These are phyloP conservation scores for Drosophila melanica DNA, from an alignment of 1,140 invertebrate genomes.

Conservation along the genomic window DNA sequence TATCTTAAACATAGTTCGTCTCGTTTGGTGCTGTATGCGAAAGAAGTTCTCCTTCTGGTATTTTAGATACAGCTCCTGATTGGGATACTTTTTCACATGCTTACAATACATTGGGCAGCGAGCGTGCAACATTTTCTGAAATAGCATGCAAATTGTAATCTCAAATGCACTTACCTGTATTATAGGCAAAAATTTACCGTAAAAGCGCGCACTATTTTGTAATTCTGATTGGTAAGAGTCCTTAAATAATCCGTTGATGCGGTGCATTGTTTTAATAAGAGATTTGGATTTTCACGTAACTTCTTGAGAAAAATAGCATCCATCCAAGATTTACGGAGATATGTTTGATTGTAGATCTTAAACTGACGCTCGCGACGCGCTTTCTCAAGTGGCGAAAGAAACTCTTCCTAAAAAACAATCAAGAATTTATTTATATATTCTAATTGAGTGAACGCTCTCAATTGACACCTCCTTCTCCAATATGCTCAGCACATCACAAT, in stretches of 20 bases:
- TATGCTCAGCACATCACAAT: conserved; percentile 76
- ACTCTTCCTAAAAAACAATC: conserved; percentile 34
- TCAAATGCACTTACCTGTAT: background rate
- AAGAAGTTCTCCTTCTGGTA: conserved; percentile 55
- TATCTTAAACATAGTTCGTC: conserved; percentile 70
- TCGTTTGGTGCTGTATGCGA: conserved; percentile 74
- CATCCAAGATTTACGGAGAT: conserved; percentile 61
- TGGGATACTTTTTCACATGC: conserved; percentile 42
- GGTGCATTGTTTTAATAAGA: conserved; percentile 39
- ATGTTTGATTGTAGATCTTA: conserved; percentile 69
- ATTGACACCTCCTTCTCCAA: conserved; percentile 57
- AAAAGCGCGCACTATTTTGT: conserved; percentile 41
- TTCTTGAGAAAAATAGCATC: conserved; percentile 66
- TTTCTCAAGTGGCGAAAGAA: conserved; percentile 63
- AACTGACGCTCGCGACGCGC: conserved; percentile 55
- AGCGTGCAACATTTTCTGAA: conserved; percentile 81
- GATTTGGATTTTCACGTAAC: conserved; percentile 50
- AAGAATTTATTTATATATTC: background rate
- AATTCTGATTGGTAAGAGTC: conserved; percentile 41
- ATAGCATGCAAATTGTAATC: background rate
- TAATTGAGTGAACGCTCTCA: too few species aligned
- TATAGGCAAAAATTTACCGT: conserved; percentile 32
- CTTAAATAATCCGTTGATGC: conserved; percentile 40
- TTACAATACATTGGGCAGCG: conserved; percentile 64
- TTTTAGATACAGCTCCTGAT: conserved; percentile 31